phyloP scores from a whole-genome alignment of 37 sponge, comb jelly and placozoan genomes.

The Geodia barretti region DNA sequence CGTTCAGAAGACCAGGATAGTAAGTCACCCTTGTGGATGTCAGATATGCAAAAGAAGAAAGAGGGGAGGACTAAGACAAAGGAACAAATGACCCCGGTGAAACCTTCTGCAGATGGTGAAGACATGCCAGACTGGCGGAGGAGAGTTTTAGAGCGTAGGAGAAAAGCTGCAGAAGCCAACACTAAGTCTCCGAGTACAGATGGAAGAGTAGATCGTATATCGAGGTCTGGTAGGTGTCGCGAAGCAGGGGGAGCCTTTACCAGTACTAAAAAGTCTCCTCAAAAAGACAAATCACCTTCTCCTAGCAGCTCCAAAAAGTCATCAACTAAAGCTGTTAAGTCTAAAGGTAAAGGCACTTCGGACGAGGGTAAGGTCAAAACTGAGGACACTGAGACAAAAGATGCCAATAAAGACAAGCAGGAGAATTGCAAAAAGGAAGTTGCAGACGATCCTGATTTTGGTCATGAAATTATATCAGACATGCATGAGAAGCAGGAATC shows the following conservation, averaged over 20 bases:
- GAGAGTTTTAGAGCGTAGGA: conserved; percentile 40
- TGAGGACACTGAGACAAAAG: conserved; percentile 1
- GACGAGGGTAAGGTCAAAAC: neutral
- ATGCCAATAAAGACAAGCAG: conserved; percentile 18
- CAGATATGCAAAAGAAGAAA: conserved; percentile 26
- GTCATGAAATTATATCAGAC: neutral
- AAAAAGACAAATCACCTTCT: neutral
- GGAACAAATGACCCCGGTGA: conserved; percentile 2
- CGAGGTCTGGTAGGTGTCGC: neutral
- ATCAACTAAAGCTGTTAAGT: neutral
- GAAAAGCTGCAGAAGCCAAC: conserved; percentile 13
- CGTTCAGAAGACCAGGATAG: conserved; percentile 6
- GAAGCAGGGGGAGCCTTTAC: neutral
- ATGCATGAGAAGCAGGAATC: neutral
- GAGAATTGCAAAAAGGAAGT: conserved; percentile 12
- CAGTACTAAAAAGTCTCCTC: neutral
- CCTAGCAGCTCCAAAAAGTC: neutral
- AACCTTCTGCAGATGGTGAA: neutral
- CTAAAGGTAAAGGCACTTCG: neutral
- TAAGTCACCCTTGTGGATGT: conserved; percentile 41
- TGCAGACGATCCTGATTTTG: neutral
- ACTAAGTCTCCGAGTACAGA: neutral
- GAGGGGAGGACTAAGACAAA: conserved; percentile 3
- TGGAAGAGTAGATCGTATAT: neutral
- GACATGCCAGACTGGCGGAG: conserved; percentile 51